Conservation (phyloP, 1,140 invertebrate species). For the Aphelinus atriplicis region DNA sequence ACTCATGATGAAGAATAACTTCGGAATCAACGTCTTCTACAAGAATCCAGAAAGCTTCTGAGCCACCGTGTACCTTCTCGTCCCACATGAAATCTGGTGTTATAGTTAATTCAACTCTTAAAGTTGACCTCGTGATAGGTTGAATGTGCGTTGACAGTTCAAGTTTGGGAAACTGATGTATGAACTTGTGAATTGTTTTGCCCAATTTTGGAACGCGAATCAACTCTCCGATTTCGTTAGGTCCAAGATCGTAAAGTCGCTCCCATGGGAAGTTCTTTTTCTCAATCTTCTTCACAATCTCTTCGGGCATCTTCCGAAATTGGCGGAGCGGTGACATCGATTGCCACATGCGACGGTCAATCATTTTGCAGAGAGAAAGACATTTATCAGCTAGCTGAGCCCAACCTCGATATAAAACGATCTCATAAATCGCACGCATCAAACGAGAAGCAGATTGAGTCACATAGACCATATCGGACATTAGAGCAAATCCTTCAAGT, state of each 20-base stretch:
- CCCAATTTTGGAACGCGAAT: constrained; percentile 96
- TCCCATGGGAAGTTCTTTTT: constrained; percentile 98
- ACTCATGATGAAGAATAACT: constrained; percentile 96
- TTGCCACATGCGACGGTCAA: constrained; percentile 99
- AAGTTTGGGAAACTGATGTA: constrained; percentile 96
- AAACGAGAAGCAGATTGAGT: constrained; percentile 96
- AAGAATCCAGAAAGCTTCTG: constrained; percentile 98
- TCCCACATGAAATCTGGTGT: constrained; percentile 99
- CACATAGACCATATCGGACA: constrained; percentile 99
- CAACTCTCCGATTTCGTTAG: constrained; percentile 97
- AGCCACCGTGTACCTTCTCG: constrained; percentile 94
- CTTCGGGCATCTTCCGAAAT: constrained; percentile 97
- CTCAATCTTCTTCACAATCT: constrained; percentile 97
- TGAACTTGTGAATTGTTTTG: constrained; percentile 97
- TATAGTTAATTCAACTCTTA: constrained; percentile 96
- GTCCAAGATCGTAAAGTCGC: constrained; percentile 93
- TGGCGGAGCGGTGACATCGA: constrained; percentile 98
- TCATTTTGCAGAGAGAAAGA: constrained; percentile 97
- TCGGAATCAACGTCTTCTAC: constrained; percentile 99
- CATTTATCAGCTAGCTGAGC: constrained; percentile 97
- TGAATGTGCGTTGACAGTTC: constrained; percentile 96
- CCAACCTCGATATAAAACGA: constrained; percentile 91
- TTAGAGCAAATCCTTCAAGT: constrained; percentile 96
- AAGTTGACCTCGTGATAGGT: constrained; percentile 94
- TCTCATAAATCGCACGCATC: constrained; percentile 98